Base-by-base conservation (phyloP, 2,888 invertebrate species). In the Acanthosoma haemorrhoidale region DNA sequence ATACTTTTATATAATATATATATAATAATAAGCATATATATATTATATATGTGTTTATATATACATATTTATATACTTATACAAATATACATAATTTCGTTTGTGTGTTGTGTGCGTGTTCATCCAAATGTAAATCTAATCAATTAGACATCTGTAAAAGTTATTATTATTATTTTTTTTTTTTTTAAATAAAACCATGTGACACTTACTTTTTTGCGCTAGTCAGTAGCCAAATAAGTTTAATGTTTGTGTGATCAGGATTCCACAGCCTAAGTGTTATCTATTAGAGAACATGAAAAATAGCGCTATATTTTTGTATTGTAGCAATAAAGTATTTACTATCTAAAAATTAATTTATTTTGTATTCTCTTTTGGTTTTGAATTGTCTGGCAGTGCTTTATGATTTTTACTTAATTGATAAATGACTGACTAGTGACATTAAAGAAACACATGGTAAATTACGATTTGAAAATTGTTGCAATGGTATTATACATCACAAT, bases 151-250 rank as follows among this genome's bases (percentile, higher is more conserved):
- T 21, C 43, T 43, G 18, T 43, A 21, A 21, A 43, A 13, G 43
- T 43, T 43, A 21, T 43, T 43, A 21, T 51, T 13, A 51, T 25
- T 63, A 38, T 39, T 63, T 15, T 63, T 29, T 25, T 41, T 29
- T 63, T 63, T 8, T 63, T 51, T n/a, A 25, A 51, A 63, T 41
- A 29, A 38, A 39, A 38, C 25, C n/a, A 9, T 63, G 63, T 63
- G 63, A 63, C 41, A 63, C 38, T 18, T 36, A 63, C 63, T 63
- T 63, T 63, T 63, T 63, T 63, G 63, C 38, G 63, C 63, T 63
- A 63, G 63, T 63, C 63, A 63, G 41, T 63, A 63, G 63, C 63
- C 63, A 63, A 63, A 63, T 63, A 63, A 63, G 63, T 39, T 63
- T 25, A 59, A 63, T 63, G 29, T 16, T 63, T 29, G 36, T 63